phyloP scores from a whole-genome alignment of 2,888 invertebrate species.

The Tipula helvola region DNA sequence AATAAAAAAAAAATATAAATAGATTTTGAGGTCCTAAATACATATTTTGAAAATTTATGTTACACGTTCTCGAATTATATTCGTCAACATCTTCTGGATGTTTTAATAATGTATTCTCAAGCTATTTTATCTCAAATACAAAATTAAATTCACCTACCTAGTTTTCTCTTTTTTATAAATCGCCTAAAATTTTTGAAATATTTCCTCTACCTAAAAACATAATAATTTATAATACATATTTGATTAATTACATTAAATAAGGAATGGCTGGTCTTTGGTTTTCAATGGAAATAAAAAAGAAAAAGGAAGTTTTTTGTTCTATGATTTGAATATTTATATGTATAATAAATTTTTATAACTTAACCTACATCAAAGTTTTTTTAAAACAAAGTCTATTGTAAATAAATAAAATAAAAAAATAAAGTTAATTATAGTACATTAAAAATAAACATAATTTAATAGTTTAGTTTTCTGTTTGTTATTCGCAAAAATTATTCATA shows the following conservation, averaged over 20 bases:
- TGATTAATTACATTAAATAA: neutral
- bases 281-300: neutral
- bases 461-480: neutral
- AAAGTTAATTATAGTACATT: neutral
- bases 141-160: neutral
- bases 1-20: neutral
- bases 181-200: neutral
- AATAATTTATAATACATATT: neutral
- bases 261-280: neutral
- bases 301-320: neutral
- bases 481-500: neutral
- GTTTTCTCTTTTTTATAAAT: neutral
- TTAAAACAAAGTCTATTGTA: neutral
- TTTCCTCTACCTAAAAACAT: neutral
- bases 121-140: neutral
- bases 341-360: neutral
- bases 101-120: neutral
- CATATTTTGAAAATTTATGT: neutral
- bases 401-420: neutral
- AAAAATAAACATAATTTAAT: neutral
- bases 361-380: neutral
- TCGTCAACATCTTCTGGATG: neutral
- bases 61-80: neutral
- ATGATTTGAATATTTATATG: neutral
- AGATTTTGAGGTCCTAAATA: neutral